phyloP scores from a whole-genome alignment of 2,797 vertebrate genomes.

The Poecile montanus region DNA sequence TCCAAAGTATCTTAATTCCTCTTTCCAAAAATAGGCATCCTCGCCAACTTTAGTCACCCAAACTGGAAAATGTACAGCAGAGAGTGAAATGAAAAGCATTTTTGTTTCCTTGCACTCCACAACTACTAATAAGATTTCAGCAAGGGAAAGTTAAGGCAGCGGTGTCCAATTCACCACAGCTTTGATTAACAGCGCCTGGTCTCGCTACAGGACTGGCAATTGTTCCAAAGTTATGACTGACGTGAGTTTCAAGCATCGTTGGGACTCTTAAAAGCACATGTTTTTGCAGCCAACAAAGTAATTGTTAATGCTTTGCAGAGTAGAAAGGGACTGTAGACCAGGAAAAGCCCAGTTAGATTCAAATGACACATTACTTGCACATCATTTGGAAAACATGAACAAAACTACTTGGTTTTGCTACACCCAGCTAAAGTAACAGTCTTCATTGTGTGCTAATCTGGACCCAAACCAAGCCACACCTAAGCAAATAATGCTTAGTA shows the following conservation, averaged over 20 bases:
- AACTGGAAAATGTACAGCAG: constrained; percentile 85
- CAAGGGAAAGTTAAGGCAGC: constrained; percentile 77
- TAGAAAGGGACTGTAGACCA: constrained; percentile 59
- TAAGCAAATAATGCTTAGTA: constrained; percentile 79
- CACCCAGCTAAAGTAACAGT: constrained; percentile 90
- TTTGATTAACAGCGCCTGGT: constrained; percentile 76
- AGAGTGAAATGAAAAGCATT: constrained; percentile 87
- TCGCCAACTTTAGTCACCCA: constrained; percentile 83
- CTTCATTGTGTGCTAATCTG: constrained; percentile 78
- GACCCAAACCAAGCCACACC: constrained; percentile 80
- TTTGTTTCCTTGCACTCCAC: constrained; percentile 83
- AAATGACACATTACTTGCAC: constrained; percentile 88
- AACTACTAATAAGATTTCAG: constrained; percentile 81
- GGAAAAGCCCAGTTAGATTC: constrained; percentile 77
- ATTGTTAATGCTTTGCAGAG: constrained; percentile 73
- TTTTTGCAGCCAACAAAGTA: constrained; percentile 63
- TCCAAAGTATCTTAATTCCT: constrained; percentile 84
- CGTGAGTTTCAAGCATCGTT: constrained; percentile 56
- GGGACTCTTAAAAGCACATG: constrained; percentile 69
- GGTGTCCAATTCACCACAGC: constrained; percentile 70
- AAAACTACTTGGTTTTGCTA: constrained; percentile 88
- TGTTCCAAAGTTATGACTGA: constrained; percentile 79
- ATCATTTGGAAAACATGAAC: constrained; percentile 94
- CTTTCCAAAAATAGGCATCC: constrained; percentile 85
- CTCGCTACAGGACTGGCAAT: constrained; percentile 72